Conservation (phyloP, 2,113 vertebrate genomes). For the Campylomormyrus tamandua region DNA sequence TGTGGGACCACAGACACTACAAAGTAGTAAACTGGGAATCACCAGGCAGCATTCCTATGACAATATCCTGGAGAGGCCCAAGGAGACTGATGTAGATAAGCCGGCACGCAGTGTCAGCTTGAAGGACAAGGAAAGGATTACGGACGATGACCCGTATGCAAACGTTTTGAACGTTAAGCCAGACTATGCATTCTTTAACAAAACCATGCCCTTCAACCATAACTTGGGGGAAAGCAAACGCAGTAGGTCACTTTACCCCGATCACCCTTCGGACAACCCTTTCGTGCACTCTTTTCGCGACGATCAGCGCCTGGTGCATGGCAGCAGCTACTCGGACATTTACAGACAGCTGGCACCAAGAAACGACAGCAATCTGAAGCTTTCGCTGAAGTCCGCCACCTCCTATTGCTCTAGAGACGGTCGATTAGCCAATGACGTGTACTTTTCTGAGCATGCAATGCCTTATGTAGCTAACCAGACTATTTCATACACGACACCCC, state of each 20-base stretch:
- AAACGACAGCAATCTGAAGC: slow-evolving; percentile 89
- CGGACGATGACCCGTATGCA: slow-evolving; percentile 82
- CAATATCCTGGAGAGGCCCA: slow-evolving; percentile 77
- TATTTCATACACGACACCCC: slow-evolving; percentile 78
- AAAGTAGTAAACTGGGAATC: slow-evolving; percentile 69
- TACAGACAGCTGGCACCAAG: slow-evolving; percentile 83
- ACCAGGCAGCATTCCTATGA: slow-evolving; percentile 90
- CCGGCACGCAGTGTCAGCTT: slow-evolving; percentile 79
- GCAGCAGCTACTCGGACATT: slow-evolving; percentile 79
- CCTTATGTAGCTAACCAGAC: slow-evolving; percentile 90
- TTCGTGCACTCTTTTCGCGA: slow-evolving; percentile 79
- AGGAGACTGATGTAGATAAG: slow-evolving; percentile 60
- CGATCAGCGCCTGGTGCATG: slow-evolving; percentile 73
- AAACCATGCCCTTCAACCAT: slow-evolving; percentile 73
- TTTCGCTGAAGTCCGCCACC: slow-evolving; percentile 82
- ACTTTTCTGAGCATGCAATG: slow-evolving; percentile 87
- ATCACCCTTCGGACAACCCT: slow-evolving; percentile 80
- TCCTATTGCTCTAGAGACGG: slow-evolving; percentile 92
- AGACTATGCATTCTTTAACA: slow-evolving; percentile 75
- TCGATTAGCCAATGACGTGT: slow-evolving; percentile 87
- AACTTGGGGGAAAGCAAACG: slow-evolving; percentile 78
- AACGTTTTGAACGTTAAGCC: slow-evolving; percentile 83
- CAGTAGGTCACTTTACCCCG: slow-evolving; percentile 85
- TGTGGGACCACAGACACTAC: slow-evolving; percentile 59
- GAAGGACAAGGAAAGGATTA: slow-evolving; percentile 74